phyloP scores from a whole-genome alignment of 2,888 invertebrate species.

The Bruchidius siliquastri region DNA sequence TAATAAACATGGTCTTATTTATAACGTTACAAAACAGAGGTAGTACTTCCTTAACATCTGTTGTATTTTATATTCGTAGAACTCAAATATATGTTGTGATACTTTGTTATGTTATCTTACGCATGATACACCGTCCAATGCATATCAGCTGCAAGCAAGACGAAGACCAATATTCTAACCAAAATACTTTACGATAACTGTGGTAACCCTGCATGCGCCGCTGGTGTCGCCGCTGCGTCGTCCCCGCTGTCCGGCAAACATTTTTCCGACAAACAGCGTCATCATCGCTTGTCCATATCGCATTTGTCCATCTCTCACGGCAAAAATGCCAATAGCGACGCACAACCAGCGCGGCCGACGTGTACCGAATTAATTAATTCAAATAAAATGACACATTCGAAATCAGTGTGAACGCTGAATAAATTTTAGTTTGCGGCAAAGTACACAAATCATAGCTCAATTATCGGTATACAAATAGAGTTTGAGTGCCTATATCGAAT shows the following conservation, averaged over 20 bases:
- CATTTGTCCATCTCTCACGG: background rate
- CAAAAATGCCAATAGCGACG: background rate
- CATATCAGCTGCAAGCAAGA: no score
- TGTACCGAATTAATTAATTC: conserved; percentile 11
- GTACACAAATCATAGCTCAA: conserved; percentile 42
- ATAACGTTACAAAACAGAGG: no score
- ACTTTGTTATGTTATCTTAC: no score
- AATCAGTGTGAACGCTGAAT: conserved; percentile 14
- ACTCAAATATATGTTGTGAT: no score
- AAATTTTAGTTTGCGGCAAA: conserved; percentile 25
- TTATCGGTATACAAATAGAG: conserved; percentile 41
- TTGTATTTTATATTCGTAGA: no score
- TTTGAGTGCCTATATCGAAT: conserved; percentile 29
- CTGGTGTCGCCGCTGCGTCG: background rate
- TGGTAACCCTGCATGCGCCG: background rate
- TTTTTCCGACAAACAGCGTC: background rate
- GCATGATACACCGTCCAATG: no score
- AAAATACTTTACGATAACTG: no score
- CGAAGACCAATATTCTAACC: no score
- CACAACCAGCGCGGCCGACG: conserved; percentile 1
- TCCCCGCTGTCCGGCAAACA: background rate
- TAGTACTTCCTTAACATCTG: no score
- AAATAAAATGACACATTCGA: conserved; percentile 10
- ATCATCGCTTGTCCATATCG: background rate
- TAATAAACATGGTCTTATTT: no score